Evolutionary conservation across 2,888 invertebrate genomes (phyloP), one percentile per base, ranked within the genome.

Genomic region (Megamerina dolium): DNA sequence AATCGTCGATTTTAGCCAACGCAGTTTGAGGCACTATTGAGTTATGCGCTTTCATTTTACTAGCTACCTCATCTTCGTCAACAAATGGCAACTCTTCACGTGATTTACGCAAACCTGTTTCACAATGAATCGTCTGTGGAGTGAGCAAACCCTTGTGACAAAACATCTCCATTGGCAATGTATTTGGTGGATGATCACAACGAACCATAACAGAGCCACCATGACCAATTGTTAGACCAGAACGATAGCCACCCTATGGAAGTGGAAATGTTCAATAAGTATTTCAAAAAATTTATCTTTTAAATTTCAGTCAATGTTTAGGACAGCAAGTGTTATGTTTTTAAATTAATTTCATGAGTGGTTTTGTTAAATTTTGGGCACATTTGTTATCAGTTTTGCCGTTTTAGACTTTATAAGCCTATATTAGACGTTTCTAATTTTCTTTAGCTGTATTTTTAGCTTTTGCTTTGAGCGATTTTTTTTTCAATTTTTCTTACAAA

Each of bases 151-250:
- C 72, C 37, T 67, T 61, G 43, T 63, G 63, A 36, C 72, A 72
- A 1, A 59, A 57, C 60, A 72, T 68, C 55, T 68, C 63, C 4
- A 72, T 63, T 67, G 44, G 79, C 77, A 23, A 78, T 56, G 59
- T 73, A 69, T 58, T 77, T 61, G 55, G 66, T 58, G 61, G 61
- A 23, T 64, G 59, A 17, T 84, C 83, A 55, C 87, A 87, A 40
- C 83, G 82, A 48, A 83, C 85, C 46, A 77, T 78, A 8, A 90
- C 86, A 2, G 81, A 81, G 1, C 87, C 84, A 0, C 86, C 88
- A 58, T 89, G 87, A 0, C 85, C 85, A 18, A 90, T 87, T 0
- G 84, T 87, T 5, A 88, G 75, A 0, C 88, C 88, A 2, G 84
- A 78, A 33, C 87, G 74, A 69, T 88, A 89, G 0, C 88, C 88